phyloP scores from a whole-genome alignment of 2,797 vertebrate species.

The Muscicapa comitata region DNA sequence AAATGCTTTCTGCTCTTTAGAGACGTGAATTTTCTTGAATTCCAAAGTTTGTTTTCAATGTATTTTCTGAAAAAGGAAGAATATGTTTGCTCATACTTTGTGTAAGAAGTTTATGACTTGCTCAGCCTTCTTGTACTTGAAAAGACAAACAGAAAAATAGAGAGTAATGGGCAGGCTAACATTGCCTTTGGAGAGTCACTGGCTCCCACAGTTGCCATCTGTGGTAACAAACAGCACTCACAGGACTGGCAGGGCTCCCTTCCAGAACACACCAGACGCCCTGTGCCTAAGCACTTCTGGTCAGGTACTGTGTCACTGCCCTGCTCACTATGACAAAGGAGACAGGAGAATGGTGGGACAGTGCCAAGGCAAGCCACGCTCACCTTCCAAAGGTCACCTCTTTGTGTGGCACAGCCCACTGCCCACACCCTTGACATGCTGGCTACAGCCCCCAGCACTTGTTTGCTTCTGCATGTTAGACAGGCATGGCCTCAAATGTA shows the following conservation, averaged over 20 bases:
- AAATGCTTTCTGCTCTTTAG: background rate
- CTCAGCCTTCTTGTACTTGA: background rate
- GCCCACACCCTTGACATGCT: fast-evolving
- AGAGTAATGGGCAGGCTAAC: background rate
- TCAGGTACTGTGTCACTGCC: fast-evolving
- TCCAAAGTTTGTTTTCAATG: background rate
- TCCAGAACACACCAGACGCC: background rate
- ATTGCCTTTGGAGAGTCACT: background rate
- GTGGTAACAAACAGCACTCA: background rate
- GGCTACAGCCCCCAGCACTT: background rate
- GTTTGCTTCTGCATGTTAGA: background rate
- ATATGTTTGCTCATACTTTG: background rate
- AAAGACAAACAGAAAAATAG: background rate
- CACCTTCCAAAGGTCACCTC: background rate
- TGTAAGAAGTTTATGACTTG: background rate
- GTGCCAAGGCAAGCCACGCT: background rate
- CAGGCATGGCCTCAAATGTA: background rate
- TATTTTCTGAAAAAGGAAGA: background rate
- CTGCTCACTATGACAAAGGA: background rate
- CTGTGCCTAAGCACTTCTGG: background rate
- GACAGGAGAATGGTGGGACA: background rate
- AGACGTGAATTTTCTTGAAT: background rate
- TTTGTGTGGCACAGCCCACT: background rate
- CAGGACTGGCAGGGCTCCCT: background rate
- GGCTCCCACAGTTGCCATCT: background rate